Percentiles rank a stretch among this genome's conserved stretches.
Evolutionary conservation across 2,888 invertebrate genomes (phyloP).

Genomic region (Apodemia mormo): DNA sequence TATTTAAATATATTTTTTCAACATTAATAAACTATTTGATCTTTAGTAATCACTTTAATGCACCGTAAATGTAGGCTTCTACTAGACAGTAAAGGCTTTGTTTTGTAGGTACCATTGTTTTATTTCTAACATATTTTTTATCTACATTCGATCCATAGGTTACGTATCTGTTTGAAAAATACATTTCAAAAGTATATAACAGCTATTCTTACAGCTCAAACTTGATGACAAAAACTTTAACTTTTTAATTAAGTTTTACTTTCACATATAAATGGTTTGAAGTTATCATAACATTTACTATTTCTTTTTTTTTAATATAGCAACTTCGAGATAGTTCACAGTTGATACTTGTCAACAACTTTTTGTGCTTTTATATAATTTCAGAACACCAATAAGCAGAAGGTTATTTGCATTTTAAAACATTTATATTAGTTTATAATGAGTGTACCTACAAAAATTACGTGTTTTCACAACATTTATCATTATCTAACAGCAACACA

Average conservation of each 20-base stretch:
- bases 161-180: background rate
- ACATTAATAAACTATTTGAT: conserved; percentile 42
- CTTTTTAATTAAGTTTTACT: too few species aligned
- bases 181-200: background rate
- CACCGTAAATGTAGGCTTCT: conserved; percentile 63
- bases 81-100: conserved; percentile 61
- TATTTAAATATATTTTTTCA: conserved; percentile 41
- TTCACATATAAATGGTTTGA: conserved; percentile 19
- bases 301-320: background rate
- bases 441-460: conserved; percentile 9
- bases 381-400: conserved; percentile 3
- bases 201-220: too few species aligned
- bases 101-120: conserved; percentile 61
- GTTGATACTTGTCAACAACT: background rate
- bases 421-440: background rate
- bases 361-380: background rate
- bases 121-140: conserved; percentile 23
- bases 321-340: background rate
- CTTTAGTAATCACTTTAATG: conserved; percentile 45
- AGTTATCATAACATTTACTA: background rate
- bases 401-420: conserved; percentile 7
- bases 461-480: conserved; percentile 12
- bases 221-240: too few species aligned
- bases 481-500: conserved; percentile 16
- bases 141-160: background rate